These are phyloP conservation scores for Drymodes brunneopygia DNA, from an alignment of 2,113 vertebrate genomes.

Conservation along the genomic window DNA sequence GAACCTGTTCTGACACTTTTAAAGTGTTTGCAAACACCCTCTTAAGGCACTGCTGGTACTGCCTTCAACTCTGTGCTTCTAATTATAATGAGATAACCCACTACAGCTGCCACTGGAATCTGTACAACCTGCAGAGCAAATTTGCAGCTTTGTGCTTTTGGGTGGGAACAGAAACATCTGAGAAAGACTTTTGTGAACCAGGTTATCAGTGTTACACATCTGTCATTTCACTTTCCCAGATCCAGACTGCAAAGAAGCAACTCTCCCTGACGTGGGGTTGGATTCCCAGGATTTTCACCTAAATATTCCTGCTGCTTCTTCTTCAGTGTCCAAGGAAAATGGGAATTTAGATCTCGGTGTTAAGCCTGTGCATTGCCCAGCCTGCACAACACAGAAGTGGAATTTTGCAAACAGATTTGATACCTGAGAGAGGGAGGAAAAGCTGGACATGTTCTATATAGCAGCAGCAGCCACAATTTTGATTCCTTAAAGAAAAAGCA, in stretches of 20 bases:
- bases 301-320: not conserved
- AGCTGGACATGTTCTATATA: not conserved
- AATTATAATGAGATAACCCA: not conserved
- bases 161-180: not conserved
- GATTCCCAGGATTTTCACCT: not conserved
- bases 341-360: not conserved
- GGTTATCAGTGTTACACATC: not conserved
- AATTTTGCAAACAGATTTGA: not conserved
- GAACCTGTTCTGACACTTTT: not conserved
- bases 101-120: not conserved
- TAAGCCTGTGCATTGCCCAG: not conserved
- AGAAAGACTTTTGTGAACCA: not conserved
- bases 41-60: not conserved
- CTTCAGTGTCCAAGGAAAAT: not conserved
- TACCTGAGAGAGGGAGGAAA: not conserved
- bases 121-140: not conserved
- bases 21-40: not conserved
- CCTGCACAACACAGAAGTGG: not conserved
- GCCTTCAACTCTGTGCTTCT: not conserved
- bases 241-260: not conserved
- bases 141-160: not conserved
- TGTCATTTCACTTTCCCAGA: not conserved
- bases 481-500: not conserved
- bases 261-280: fast-evolving
- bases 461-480: not conserved